Conservation (phyloP, 2,113 vertebrate genomes). For the Sterrhoptilus dennistouni region DNA sequence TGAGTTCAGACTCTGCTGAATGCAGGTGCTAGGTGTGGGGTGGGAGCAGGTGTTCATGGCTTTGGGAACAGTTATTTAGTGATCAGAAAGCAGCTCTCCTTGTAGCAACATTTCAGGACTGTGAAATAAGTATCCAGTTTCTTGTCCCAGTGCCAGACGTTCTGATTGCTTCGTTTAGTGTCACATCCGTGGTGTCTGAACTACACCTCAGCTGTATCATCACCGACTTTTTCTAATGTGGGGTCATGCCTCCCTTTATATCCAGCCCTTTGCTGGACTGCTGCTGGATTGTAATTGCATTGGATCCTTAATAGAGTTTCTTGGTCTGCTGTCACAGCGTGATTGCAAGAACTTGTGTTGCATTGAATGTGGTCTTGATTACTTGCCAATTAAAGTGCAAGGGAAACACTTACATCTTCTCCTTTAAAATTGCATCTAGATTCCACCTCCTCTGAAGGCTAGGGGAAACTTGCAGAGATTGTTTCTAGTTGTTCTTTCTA, state of each 20-base stretch:
- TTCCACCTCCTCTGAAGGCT: not conserved
- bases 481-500: not conserved
- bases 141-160: not conserved
- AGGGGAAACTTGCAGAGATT: not conserved
- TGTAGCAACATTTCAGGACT: not conserved
- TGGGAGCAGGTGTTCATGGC: not conserved
- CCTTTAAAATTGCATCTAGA: constrained; percentile 8
- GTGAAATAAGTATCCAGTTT: not conserved
- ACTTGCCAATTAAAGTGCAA: constrained; percentile 57
- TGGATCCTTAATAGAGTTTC: constrained; percentile 48
- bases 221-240: not conserved
- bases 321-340: constrained; percentile 47
- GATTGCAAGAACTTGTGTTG: constrained; percentile 42
- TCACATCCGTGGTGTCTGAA: constrained; percentile 1
- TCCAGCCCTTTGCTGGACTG: constrained; percentile 10
- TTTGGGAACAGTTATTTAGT: not conserved
- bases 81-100: not conserved
- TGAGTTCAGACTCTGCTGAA: not conserved
- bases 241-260: constrained; percentile 23
- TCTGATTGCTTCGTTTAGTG: not conserved
- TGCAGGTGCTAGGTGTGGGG: not conserved
- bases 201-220: not conserved
- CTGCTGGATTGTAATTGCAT: constrained; percentile 39
- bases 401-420: constrained; percentile 31
- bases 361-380: constrained; percentile 54